A percentile compares a stretch with the other conserved stretches of the same genome.
Evolutionary conservation across 2,113 vertebrate species (phyloP).

Genomic region (Pedionomus torquatus): DNA sequence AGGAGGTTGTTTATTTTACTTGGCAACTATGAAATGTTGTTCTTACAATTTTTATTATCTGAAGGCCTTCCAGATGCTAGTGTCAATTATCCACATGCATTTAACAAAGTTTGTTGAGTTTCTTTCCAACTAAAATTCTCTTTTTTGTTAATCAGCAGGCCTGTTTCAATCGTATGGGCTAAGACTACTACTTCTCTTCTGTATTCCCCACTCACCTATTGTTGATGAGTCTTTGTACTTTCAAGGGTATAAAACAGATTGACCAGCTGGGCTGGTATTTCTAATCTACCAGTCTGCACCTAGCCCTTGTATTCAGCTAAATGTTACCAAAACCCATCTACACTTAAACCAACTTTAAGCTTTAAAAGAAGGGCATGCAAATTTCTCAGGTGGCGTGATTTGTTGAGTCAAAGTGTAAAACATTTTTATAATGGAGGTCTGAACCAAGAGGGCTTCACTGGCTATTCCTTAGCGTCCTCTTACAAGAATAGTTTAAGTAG

Average conservation of each 20-base stretch:
- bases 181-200: background rate
- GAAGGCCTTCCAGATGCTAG: background rate
- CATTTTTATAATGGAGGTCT: background rate
- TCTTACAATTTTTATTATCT: background rate
- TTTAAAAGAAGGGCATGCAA: background rate
- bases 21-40: background rate
- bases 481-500: background rate
- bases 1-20: background rate
- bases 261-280: background rate
- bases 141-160: background rate
- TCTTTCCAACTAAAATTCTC: background rate
- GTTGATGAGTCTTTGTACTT: background rate
- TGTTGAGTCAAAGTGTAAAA: background rate
- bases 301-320: background rate
- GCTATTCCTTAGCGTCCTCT: background rate
- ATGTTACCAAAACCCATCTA: background rate
- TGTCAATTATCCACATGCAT: background rate
- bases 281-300: background rate
- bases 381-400: rapidly evolving
- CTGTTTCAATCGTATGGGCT: background rate
- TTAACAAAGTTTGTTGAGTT: background rate
- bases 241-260: background rate
- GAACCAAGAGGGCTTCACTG: background rate
- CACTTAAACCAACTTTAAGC: background rate
- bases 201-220: background rate